Base-by-base conservation (phyloP, 2,888 invertebrate genomes). In the Perizoma affinitatum region DNA sequence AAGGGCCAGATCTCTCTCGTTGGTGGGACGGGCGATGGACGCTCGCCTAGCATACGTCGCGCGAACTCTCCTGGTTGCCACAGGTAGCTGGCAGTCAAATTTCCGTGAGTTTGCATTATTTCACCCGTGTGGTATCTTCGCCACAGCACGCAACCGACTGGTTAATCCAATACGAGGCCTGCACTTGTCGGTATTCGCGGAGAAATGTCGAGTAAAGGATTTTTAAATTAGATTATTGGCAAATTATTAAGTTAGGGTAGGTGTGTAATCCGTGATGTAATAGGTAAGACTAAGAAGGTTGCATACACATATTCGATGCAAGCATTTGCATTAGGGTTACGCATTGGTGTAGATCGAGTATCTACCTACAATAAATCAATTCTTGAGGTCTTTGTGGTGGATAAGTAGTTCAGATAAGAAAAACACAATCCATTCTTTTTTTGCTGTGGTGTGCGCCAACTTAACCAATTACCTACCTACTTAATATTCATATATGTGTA, bases 1-100 rank as follows among this genome's bases (percentile, higher is more conserved):
- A 83, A 78, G 67, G 86, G 86, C 87, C 92, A 91, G 50, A 91
- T 80, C 41, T 90, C 90, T 61, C 91, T 79, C 0, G 91, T 91
- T 11, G 91, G 90, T 8, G 90, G 89, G 1, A 91, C 88, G 41
- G 90, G 87, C 47, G 90, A 83, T 8, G 90, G 91, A 40, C 92
- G 79, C 72, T 90, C 90, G 57, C 91, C 91, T 61, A 90, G 74
- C 86, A 92, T 85, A 35, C 92, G 84, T 11, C 91, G 83, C 38
- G 91, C 90, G 59, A 91, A 81, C 74, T 92, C 92, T 41, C 88
- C 87, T n/a, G 91, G 90, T 70, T 92, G 92, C 92, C 92, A 92
- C 65, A 92, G 76, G 73, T 88, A 90, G 79, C 90, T 91, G 63
- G 88, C 87, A 52, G 90, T 89, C 71, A 92, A 76, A 78, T 88